These are phyloP conservation scores for Megaceryle alcyon DNA, from an alignment of 2,797 vertebrate genomes.

Conservation along the genomic window DNA sequence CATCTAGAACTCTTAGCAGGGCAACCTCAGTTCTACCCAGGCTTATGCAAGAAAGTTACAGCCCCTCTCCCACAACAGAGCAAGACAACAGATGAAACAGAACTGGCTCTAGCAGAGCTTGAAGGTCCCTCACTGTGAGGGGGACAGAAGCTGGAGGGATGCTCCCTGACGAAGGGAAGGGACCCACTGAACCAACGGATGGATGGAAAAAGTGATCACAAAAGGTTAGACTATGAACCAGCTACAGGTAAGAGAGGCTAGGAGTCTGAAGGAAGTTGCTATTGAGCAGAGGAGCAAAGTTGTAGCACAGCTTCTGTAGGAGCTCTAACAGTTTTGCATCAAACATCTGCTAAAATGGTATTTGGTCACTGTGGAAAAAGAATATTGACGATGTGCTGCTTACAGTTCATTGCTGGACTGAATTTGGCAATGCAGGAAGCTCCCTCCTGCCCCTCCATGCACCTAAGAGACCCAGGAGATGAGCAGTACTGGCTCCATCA, in stretches of 20 bases:
- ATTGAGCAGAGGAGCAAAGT: background rate
- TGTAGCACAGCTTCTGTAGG: background rate
- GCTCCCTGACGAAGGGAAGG: background rate
- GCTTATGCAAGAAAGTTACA: background rate
- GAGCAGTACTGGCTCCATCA: background rate
- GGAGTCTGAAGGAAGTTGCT: background rate
- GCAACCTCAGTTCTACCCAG: background rate
- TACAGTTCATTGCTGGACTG: background rate
- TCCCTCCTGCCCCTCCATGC: background rate
- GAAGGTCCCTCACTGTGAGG: background rate
- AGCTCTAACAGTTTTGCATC: background rate
- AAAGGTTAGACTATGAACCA: background rate
- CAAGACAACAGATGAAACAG: background rate
- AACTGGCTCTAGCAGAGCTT: background rate
- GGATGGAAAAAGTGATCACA: background rate
- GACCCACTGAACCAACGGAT: background rate
- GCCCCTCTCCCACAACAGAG: background rate
- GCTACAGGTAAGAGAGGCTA: background rate
- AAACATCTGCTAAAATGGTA: background rate
- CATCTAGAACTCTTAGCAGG: background rate
- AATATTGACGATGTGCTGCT: background rate
- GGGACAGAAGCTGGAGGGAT: background rate
- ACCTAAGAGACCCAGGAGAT: background rate
- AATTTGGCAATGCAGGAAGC: background rate
- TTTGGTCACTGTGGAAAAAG: background rate